Conservation (phyloP, 2,797 vertebrate genomes). For the Crocodylus rhombifer region DNA sequence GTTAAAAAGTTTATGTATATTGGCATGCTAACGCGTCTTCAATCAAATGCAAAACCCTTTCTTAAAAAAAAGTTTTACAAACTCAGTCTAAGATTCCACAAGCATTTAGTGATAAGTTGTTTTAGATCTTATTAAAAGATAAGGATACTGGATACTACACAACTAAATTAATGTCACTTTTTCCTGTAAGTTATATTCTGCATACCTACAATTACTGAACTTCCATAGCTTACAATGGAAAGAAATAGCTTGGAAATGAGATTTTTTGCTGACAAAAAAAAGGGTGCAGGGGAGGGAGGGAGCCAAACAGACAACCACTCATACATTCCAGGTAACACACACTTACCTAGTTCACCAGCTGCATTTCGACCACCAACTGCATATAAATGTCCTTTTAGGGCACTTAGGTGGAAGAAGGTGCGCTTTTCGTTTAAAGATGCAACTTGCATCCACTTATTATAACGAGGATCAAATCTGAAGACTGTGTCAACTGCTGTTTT, state of each 20-base stretch:
- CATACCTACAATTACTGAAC: neutral
- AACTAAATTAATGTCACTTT: neutral
- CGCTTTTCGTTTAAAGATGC: conserved; percentile 98
- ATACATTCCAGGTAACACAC: neutral
- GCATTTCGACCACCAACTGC: conserved; percentile 97
- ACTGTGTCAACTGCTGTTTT: conserved; percentile 99
- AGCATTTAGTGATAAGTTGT: neutral
- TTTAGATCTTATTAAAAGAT: neutral
- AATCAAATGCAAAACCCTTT: neutral
- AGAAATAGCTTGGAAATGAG: accelerated
- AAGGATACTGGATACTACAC: accelerated
- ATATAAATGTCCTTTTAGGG: conserved; percentile 98
- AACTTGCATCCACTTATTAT: conserved; percentile 99
- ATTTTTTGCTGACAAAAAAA: neutral
- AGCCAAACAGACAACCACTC: neutral
- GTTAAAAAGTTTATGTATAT: neutral
- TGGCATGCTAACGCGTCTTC: neutral
- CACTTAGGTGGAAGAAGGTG: conserved; percentile 99
- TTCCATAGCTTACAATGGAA: neutral
- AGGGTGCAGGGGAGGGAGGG: no score
- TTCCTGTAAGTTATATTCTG: accelerated
- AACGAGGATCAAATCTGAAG: conserved; percentile 97
- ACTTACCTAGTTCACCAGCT: conserved; percentile 93
- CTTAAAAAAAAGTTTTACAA: neutral
- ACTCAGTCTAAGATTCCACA: neutral